These are phyloP conservation scores for Paramuricea clavata DNA, from an alignment of 92 coral and sea anemone genomes.

Conservation along the genomic window DNA sequence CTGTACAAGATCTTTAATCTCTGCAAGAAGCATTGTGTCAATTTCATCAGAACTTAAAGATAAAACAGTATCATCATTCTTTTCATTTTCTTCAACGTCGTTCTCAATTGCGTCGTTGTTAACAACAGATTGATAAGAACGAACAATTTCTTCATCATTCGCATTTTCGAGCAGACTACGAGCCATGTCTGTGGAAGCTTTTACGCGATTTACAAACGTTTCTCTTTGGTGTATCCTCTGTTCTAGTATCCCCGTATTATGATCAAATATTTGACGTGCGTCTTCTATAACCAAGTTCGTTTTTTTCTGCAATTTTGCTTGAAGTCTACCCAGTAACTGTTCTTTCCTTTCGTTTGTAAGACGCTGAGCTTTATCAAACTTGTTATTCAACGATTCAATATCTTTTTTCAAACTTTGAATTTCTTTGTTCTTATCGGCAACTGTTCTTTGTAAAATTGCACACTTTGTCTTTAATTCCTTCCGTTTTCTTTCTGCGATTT, in stretches of 20 bases:
- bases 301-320: not conserved
- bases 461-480: not conserved
- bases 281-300: not conserved
- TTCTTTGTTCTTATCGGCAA: not conserved
- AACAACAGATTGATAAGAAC: not conserved
- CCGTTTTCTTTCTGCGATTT: not conserved
- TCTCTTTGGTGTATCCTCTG: not conserved
- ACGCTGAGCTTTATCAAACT: slow-evolving; percentile 1
- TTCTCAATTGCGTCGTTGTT: not conserved
- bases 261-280: not conserved
- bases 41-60: not conserved
- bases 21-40: slow-evolving; percentile 11
- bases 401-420: not conserved
- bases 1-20: not conserved
- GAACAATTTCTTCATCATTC: slow-evolving; percentile 29
- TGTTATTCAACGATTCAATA: not conserved
- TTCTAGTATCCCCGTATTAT: not conserved
- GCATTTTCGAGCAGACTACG: slow-evolving; percentile 2
- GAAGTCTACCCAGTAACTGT: not conserved
- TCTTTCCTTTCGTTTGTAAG: not conserved
- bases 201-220: not conserved
- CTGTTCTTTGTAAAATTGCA: not conserved
- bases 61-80: not conserved
- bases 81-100: too few species aligned
- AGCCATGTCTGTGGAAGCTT: slow-evolving; percentile 22